A percentile compares a stretch with the other conserved stretches of the same genome.
Evolutionary conservation across 2,888 invertebrate genomes (phyloP).

Genomic region (Drosophila atripex): DNA sequence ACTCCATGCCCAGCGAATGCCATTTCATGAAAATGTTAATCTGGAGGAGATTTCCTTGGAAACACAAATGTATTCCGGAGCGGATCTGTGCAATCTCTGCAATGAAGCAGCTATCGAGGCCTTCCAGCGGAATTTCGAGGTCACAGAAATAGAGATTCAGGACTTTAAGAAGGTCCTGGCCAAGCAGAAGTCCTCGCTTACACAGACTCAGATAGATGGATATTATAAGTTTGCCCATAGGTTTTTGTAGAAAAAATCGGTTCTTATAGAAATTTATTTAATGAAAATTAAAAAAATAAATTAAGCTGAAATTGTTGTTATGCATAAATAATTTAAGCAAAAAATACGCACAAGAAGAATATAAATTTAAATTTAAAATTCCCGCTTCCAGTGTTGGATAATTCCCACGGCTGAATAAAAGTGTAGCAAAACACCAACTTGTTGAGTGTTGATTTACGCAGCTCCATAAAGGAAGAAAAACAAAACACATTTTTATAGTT

Average conservation of each 20-base stretch:
- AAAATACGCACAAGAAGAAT: too few species aligned
- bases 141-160: conserved; percentile 71
- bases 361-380: neutral
- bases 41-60: conserved; percentile 83
- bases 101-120: conserved; percentile 87
- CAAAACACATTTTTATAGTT: conserved; percentile 5
- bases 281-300: too few species aligned
- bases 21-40: conserved; percentile 83
- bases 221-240: conserved; percentile 81
- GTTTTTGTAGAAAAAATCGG: neutral
- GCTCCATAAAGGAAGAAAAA: conserved; percentile 29
- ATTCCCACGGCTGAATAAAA: neutral
- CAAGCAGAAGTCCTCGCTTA: conserved; percentile 83
- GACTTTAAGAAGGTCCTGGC: conserved; percentile 83
- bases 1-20: conserved; percentile 84
- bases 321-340: too few species aligned
- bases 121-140: conserved; percentile 84
- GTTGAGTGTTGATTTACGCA: neutral
- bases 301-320: too few species aligned
- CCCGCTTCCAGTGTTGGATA: neutral
- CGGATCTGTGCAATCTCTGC: conserved; percentile 86
- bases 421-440: neutral
- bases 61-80: conserved; percentile 86
- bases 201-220: conserved; percentile 80
- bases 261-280: too few species aligned